Base-by-base conservation (phyloP, 2,888 invertebrate species). In the Nemurella pictetii region DNA sequence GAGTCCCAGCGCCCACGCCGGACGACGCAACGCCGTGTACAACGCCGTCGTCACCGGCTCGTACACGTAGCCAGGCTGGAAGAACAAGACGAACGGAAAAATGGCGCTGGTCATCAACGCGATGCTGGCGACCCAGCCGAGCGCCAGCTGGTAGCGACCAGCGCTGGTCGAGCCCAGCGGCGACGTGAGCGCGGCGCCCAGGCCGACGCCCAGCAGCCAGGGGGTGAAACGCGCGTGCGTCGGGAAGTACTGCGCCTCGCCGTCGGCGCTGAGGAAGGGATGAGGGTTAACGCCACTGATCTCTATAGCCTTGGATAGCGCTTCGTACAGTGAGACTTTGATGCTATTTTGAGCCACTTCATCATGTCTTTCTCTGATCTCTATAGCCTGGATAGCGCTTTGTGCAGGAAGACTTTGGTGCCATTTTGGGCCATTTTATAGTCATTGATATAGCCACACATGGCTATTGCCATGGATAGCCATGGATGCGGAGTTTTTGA, bases 201-300 rank as follows among this genome's bases (percentile, higher is more conserved):
- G 29, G 29, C 78, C 28, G 29, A 78, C 30, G 30, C 78, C 78
- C 0, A 78, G 5, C 78, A 78, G 30, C 78, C 78, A 78, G 15
- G 78, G 78, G 3, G 78, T 78, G 78, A 78, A 78, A 0, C 78
- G 78, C 0, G 78, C 78, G 28, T 78, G 78, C 20, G 78, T 78
- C 2, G 78, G 78, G 78, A 29, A 78, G 78, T 78, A 78, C 30
- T 78, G 78, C 15, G n/a, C 9, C 4, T 78, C 1, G n/a, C 78
- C 78, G 29, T 78, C 78, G 29, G 28, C 12, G n/a, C 78, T 78
- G 28, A 2, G 12, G 2, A 20, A 20, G 20, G 55, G 55, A 20
- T 12, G 20, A n/a, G n/a, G n/a, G n/a, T n/a, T n/a, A n/a, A n/a
- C n/a, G n/a, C n/a, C n/a, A n/a, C n/a, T n/a, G n/a, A n/a, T n/a